Percentiles rank a stretch among this genome's conserved stretches.
Conservation (phyloP, 2,888 invertebrate species). For the Unio pictorum region DNA sequence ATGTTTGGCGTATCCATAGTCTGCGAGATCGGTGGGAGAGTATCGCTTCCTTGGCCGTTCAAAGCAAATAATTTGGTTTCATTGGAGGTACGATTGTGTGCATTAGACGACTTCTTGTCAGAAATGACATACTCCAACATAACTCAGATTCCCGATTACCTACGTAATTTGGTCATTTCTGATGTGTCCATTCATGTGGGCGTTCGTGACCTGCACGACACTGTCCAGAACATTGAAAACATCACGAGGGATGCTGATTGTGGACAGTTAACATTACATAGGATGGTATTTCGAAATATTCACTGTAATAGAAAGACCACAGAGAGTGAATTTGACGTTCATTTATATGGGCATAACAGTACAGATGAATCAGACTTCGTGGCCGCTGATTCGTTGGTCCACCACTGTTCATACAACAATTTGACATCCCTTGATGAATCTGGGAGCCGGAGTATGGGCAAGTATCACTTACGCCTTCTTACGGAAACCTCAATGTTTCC, state of each 20-base stretch:
- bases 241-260: slow-evolving; percentile 30
- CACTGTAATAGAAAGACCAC: slow-evolving; percentile 27
- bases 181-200: slow-evolving; percentile 24
- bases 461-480: slow-evolving; percentile 26
- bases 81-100: slow-evolving; percentile 20
- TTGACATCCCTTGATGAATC: slow-evolving; percentile 30
- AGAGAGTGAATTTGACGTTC: slow-evolving; percentile 21
- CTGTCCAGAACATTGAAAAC: slow-evolving; percentile 14
- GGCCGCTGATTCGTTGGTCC: not conserved
- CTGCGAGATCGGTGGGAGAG: slow-evolving; percentile 16
- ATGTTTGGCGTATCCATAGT: slow-evolving; percentile 15
- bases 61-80: slow-evolving; percentile 23
- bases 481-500: slow-evolving; percentile 32
- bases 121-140: slow-evolving; percentile 22
- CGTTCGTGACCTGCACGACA: slow-evolving; percentile 12
- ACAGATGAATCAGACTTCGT: slow-evolving; percentile 3
- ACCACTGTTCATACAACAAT: slow-evolving; percentile 18
- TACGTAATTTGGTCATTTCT: slow-evolving; percentile 15
- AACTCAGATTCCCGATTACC: slow-evolving; percentile 12
- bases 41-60: slow-evolving; percentile 36
- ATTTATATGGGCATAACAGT: not conserved
- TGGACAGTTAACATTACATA: slow-evolving; percentile 26
- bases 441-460: slow-evolving; percentile 25
- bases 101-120: slow-evolving; percentile 21
- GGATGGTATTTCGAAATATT: slow-evolving; percentile 20